These are phyloP conservation scores for Lasius fuliginosus DNA, from an alignment of 2,888 invertebrate genomes.

Conservation along the genomic window DNA sequence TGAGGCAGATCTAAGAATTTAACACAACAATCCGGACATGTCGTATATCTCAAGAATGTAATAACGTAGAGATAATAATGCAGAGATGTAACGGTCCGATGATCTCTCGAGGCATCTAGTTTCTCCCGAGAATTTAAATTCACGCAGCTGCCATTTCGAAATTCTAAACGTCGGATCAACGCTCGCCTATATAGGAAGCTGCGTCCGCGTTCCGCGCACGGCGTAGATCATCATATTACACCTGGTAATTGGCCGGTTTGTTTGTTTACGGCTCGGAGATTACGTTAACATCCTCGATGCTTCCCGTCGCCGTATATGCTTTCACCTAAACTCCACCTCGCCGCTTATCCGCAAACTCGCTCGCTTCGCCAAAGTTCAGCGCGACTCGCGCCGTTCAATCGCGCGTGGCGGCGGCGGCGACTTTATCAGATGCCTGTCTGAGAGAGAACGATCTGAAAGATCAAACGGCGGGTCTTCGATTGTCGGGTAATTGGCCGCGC, in stretches of 20 bases:
- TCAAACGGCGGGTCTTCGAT: slow-evolving; percentile 56
- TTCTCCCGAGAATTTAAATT: slow-evolving; percentile 31
- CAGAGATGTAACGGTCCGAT: background rate
- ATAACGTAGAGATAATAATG: slow-evolving; percentile 17
- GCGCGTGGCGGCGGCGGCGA: slow-evolving; percentile 31
- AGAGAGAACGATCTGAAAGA: slow-evolving; percentile 56
- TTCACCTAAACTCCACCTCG: slow-evolving; percentile 63
- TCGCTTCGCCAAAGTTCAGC: slow-evolving; percentile 23
- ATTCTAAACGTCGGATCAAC: slow-evolving; percentile 15
- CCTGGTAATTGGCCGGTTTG: slow-evolving; percentile 78
- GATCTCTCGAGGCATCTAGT: slow-evolving; percentile 22
- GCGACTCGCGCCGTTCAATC: slow-evolving; percentile 26
- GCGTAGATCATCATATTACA: slow-evolving; percentile 73
- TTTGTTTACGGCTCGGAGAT: slow-evolving; percentile 71
- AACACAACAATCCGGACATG: slow-evolving; percentile 8
- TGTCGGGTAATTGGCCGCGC: slow-evolving; percentile 68
- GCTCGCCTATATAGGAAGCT: slow-evolving; percentile 51
- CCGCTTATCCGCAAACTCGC: slow-evolving; percentile 34
- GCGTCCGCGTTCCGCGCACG: slow-evolving; percentile 22
- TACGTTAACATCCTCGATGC: slow-evolving; percentile 51
- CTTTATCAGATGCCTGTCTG: slow-evolving; percentile 54
- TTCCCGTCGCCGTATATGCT: slow-evolving; percentile 30
- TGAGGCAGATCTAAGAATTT: background rate
- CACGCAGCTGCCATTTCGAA: slow-evolving; percentile 34
- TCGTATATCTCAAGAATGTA: slow-evolving; percentile 5